Evolutionary conservation across 23 tunicate genomes (phyloP), one percentile per base, ranked within the genome.

Genomic region (Trididemnum clinides): DNA sequence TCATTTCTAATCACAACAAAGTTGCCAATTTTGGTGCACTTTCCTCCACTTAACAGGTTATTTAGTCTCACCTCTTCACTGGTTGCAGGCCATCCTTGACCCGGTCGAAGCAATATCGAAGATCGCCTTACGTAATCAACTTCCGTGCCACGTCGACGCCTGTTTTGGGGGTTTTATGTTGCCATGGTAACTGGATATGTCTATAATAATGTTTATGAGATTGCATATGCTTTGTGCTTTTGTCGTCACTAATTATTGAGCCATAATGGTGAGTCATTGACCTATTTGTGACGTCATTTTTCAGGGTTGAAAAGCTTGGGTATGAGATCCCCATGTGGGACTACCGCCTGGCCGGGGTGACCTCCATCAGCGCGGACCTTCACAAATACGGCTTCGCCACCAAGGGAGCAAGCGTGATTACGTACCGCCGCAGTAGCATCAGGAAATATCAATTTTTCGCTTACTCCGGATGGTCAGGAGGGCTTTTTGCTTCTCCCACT

Each of bases 381-480:
- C 98, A 94, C 76, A 94, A 94, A 51, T 94, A 94, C 54, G 98
- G 98, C 0, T 94, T 72, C 64, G 90, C 98, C 1, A 94, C 94
- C 74, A 94, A 94, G 50, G 98, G 98, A 33, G 93, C 98, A 1
- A 94, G 98, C 64, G 90, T 85, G 33, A 86, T 94, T 4, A 64
- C 82, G 18, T 94, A 94, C 78, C 75, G 86, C 28, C 39, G 89
- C 78, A 82, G 88, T 57, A 58, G 78, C 33, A 88, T 94, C 50
- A 32, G 98, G 51, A 94, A 94, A 36, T 77, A 80, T 39, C 98
- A 94, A 64, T 94, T 89, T 77, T 89, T 89, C 34, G 90, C 94
- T 21, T 89, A 82, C 64, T 85, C 94, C 1, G 81, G 83, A 6
- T 94, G 94, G 94, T 85, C 98, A 0, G 98, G 98, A 33, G 98